Base-by-base conservation (phyloP, 2,888 invertebrate genomes). In the Platynereis dumerilii region DNA sequence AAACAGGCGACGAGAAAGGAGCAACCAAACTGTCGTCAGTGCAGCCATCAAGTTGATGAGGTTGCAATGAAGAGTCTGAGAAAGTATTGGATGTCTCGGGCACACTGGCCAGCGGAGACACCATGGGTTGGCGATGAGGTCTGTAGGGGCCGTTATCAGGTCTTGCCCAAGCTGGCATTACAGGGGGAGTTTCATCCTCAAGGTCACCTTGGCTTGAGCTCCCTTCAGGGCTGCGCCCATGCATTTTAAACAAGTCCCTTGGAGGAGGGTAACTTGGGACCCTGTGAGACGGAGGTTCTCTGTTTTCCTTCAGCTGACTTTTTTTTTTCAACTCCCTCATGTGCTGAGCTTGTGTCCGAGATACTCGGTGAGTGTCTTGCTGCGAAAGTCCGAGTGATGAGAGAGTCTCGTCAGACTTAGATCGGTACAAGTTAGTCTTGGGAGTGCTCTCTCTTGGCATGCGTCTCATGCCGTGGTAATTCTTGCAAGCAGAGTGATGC, bases 371-470 rank as follows among this genome's bases (percentile, higher is more conserved):
- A 2, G 1, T 5, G 10, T 34, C n/a, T 42, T 48, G 3, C 7
- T 53, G 54, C 7, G 62, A 56, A 26, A 66, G 67, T 56, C 69
- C 64, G 1, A 68, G 68, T 7, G 68, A 61, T 26, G 71, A 71
- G 26, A 71, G 39, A 17, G 71, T 70, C 29, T 71, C 71, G 27
- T 71, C 71, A 15, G 71, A 71, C 42, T 66, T 64, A 0, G 68
- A 70, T 52, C 67, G 56, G 60, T 66, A 70, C 15, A 61, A 24
- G 53, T 54, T 53, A 22, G 54, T 54, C 24, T 54, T 39, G 34
- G 39, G 54, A 26, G 54, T 48, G 61, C 55, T 39, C 29, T 61
- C 61, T 15, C 55, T 48, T 17, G 39, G 52, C 17, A 5, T 3
- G n/a, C 22, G n/a, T n/a, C 48, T n/a, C 34, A 34, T 34, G 12